These are phyloP conservation scores for Chaetophractus vellerosus DNA, from an alignment of 2,797 vertebrate species.

Conservation along the genomic window DNA sequence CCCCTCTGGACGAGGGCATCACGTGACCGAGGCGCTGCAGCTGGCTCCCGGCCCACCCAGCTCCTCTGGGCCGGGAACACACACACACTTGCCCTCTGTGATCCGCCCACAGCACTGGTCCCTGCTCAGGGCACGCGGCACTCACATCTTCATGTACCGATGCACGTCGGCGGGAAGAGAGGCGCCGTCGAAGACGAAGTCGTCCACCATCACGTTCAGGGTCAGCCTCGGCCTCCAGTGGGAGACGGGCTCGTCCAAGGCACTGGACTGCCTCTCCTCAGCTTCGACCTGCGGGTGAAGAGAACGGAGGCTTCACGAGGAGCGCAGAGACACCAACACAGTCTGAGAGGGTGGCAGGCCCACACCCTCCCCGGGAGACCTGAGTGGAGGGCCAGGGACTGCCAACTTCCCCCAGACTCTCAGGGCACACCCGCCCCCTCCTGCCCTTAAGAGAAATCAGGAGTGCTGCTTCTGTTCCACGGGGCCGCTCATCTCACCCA, in stretches of 20 bases:
- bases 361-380: too few relatives aligned
- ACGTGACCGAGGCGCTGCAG: too few relatives aligned
- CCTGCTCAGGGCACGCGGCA: background rate
- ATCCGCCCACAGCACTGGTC: background rate
- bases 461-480: accelerated
- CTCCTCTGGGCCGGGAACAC: too few relatives aligned
- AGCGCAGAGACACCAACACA: background rate
- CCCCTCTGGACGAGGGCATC: background rate
- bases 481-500: background rate
- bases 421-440: background rate
- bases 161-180: slow-evolving; percentile 96
- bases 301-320: background rate
- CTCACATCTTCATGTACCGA: slow-evolving; percentile 97
- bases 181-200: slow-evolving; percentile 95
- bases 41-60: background rate
- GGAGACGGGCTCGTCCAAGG: slow-evolving; percentile 92
- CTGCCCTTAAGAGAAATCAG: background rate
- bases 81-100: too few relatives aligned
- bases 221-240: slow-evolving; percentile 96
- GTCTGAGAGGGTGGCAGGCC: background rate
- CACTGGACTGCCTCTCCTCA: slow-evolving; percentile 87
- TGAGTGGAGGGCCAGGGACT: accelerated
- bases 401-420: background rate
- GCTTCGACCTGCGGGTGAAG: slow-evolving; percentile 89
- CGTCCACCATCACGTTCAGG: slow-evolving; percentile 96